A percentile compares a stretch with the other conserved stretches of the same genome.
These are phyloP conservation scores for Lepidonotus clava DNA, from an alignment of 2,888 invertebrate genomes.

Conservation along the genomic window DNA sequence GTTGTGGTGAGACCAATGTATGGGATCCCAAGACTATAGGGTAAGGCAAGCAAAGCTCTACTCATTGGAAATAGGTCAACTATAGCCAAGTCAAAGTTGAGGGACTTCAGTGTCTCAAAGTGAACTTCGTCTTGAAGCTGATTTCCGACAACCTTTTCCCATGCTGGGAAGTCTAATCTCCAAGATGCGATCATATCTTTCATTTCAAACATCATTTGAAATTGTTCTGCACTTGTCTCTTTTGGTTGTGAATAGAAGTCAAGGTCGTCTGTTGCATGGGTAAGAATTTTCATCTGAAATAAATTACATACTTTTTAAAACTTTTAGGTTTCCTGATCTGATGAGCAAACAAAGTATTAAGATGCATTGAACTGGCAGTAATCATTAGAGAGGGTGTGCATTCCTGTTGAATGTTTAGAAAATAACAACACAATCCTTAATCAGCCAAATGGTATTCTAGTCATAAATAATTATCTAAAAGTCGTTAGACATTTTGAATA, in stretches of 20 bases:
- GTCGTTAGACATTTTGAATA: no score
- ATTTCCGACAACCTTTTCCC: background rate
- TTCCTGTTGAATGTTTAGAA: no score
- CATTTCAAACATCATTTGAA: background rate
- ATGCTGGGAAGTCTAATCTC: background rate
- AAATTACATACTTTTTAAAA: no score
- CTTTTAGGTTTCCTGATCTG: no score
- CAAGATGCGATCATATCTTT: background rate
- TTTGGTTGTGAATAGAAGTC: background rate
- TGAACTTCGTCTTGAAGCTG: background rate
- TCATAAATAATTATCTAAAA: no score
- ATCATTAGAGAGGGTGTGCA: no score
- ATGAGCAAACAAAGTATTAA: no score
- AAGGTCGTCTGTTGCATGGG: background rate
- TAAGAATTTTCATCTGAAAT: no score
- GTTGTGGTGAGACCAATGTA: slow-evolving; percentile 55
- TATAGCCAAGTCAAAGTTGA: slow-evolving; percentile 25
- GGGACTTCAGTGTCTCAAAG: background rate
- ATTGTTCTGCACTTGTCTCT: no score
- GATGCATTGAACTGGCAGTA: no score
- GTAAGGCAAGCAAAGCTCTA: background rate
- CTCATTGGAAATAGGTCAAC: slow-evolving; percentile 6
- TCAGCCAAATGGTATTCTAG: no score
- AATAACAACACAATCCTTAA: no score
- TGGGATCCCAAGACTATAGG: slow-evolving; percentile 54